These are phyloP conservation scores for Herminia tarsipennalis DNA, from an alignment of 2,888 invertebrate genomes.

Conservation along the genomic window DNA sequence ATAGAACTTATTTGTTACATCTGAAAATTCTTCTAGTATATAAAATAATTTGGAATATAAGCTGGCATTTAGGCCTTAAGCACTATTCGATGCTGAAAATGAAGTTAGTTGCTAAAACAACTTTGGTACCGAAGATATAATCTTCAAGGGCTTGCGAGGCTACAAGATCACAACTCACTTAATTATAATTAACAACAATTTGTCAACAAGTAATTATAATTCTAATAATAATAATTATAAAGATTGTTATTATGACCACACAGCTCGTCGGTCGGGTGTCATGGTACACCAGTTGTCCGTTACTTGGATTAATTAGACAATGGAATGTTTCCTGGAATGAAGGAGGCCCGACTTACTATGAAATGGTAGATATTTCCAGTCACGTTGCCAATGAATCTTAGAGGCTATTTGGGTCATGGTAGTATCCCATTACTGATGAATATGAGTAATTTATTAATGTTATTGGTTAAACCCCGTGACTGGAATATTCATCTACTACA, in stretches of 20 bases:
- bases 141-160: slow-evolving; percentile 4
- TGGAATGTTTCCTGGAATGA: slow-evolving; percentile 41
- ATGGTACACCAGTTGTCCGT: slow-evolving; percentile 23
- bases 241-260: slow-evolving; percentile 37
- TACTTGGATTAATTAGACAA: slow-evolving; percentile 43
- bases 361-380: slow-evolving; percentile 23
- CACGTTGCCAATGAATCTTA: slow-evolving; percentile 21
- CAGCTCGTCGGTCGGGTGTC: slow-evolving; percentile 33
- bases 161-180: slow-evolving; percentile 33
- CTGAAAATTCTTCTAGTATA: too few relatives aligned
- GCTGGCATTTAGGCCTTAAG: too few relatives aligned
- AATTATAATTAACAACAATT: slow-evolving; percentile 30
- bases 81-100: too few relatives aligned
- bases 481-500: too few relatives aligned
- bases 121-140: neutral
- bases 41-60: too few relatives aligned
- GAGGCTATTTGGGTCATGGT: slow-evolving; percentile 24
- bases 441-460: slow-evolving; percentile 4
- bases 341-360: slow-evolving; percentile 22
- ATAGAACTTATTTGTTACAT: too few relatives aligned
- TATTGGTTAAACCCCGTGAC: neutral
- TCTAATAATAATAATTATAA: slow-evolving; percentile 33
- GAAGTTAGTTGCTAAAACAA: too few relatives aligned
- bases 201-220: slow-evolving; percentile 43
- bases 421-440: too few relatives aligned